These are phyloP conservation scores for Dryomyza anilis DNA, from an alignment of 2,888 invertebrate genomes.

Conservation along the genomic window DNA sequence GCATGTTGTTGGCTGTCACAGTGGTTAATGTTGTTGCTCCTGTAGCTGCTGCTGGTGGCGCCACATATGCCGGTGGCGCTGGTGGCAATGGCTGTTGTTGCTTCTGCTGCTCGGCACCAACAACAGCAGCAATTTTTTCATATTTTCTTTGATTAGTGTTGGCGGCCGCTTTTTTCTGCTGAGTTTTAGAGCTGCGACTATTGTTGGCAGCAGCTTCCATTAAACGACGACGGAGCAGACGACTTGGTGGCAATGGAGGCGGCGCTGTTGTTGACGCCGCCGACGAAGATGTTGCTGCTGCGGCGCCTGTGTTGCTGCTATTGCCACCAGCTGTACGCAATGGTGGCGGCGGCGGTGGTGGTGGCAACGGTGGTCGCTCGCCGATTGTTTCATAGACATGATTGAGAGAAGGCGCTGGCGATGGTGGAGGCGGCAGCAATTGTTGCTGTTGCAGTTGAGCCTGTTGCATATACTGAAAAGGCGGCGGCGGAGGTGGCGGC, in stretches of 20 bases:
- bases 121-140: conserved; percentile 13
- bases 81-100: conserved; percentile 18
- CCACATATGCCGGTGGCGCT: conserved; percentile 38
- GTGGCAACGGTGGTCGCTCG: conserved; percentile 39
- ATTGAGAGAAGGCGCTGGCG: conserved; percentile 39
- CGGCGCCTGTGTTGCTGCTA: background rate
- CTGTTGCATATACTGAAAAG: conserved; percentile 24
- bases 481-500: conserved; percentile 37
- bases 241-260: conserved; percentile 37
- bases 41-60: conserved; percentile 33
- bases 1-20: too few species aligned
- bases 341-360: conserved; percentile 31
- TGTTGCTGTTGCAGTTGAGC: conserved; percentile 30
- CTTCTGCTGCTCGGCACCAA: conserved; percentile 1
- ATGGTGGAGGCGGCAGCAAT: conserved; percentile 31
- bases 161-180: background rate
- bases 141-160: background rate
- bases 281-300: background rate
- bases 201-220: background rate
- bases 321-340: background rate
- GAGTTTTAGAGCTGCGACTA: background rate
- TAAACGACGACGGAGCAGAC: conserved; percentile 33
- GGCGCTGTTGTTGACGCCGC: conserved; percentile 20
- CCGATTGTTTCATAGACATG: conserved; percentile 49
- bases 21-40: conserved; percentile 23